phyloP scores from a whole-genome alignment of 2,888 invertebrate species.

The Drosophila formosana region DNA sequence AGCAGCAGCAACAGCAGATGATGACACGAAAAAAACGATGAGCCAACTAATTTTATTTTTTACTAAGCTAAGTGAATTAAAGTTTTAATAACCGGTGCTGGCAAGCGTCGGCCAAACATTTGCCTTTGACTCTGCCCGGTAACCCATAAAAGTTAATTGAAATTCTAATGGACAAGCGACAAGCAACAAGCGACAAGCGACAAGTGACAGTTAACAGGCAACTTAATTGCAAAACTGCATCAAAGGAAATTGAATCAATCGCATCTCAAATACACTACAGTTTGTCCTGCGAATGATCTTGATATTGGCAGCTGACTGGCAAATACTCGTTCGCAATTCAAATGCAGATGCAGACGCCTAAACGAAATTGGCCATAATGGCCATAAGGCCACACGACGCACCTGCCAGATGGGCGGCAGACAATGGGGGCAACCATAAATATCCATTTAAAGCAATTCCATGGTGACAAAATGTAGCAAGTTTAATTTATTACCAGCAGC shows the following conservation, averaged over 20 bases:
- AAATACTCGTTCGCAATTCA: constrained; percentile 41
- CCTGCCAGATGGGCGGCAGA: constrained; percentile 12
- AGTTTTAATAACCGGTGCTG: constrained; percentile 71
- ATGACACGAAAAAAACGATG: constrained; percentile 62
- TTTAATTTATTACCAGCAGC: constrained; percentile 72
- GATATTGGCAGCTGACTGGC: constrained; percentile 21
- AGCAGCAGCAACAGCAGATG: constrained; percentile 36
- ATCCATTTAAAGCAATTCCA: constrained; percentile 72
- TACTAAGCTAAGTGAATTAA: constrained; percentile 68
- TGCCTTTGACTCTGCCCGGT: constrained; percentile 5
- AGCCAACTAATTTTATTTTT: constrained; percentile 60
- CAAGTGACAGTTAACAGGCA: constrained; percentile 27
- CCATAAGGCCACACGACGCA: neutral
- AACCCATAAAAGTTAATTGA: constrained; percentile 63
- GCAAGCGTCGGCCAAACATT: constrained; percentile 8
- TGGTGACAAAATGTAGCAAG: constrained; percentile 73
- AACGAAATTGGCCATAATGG: constrained; percentile 13
- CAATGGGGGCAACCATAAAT: constrained; percentile 61
- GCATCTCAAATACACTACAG: no score
- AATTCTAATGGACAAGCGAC: constrained; percentile 54
- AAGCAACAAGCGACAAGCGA: constrained; percentile 20
- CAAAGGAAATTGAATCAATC: constrained; percentile 45
- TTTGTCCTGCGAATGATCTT: constrained; percentile 8
- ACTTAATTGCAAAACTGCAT: constrained; percentile 40
- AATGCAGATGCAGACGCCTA: constrained; percentile 33